Conservation (phyloP, 1,140 invertebrate genomes). For the Trinorchestia longiramus region DNA sequence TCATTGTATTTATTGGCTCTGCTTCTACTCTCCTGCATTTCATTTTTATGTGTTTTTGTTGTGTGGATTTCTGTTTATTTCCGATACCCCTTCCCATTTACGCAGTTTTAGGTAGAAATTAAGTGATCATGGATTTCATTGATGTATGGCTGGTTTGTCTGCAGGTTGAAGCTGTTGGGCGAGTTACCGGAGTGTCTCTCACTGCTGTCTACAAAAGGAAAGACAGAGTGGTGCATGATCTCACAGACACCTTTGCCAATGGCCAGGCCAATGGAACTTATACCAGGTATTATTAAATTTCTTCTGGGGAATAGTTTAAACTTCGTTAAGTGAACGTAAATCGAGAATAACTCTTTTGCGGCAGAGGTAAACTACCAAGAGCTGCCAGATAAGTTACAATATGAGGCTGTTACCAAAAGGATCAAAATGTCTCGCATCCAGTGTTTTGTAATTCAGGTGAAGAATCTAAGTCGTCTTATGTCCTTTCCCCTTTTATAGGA, state of each 20-base stretch:
- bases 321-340: neutral
- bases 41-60: neutral
- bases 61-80: neutral
- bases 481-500: too few species aligned
- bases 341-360: neutral
- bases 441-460: too few species aligned
- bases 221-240: slow-evolving; percentile 72
- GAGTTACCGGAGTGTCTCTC: slow-evolving; percentile 56
- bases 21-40: neutral
- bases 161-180: slow-evolving; percentile 45
- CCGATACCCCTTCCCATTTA: neutral
- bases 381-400: neutral
- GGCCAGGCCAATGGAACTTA: slow-evolving; percentile 79
- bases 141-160: neutral
- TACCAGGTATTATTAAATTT: slow-evolving; percentile 67
- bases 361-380: neutral
- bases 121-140: neutral
- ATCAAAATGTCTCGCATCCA: neutral
- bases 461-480: too few species aligned
- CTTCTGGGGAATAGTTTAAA: neutral
- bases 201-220: slow-evolving; percentile 79
- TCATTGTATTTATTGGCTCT: neutral
- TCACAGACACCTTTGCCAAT: slow-evolving; percentile 75
- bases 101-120: neutral
- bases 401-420: neutral